These are phyloP conservation scores for Rhogogaster chlorosoma DNA, from an alignment of 2,888 invertebrate species.

Conservation along the genomic window DNA sequence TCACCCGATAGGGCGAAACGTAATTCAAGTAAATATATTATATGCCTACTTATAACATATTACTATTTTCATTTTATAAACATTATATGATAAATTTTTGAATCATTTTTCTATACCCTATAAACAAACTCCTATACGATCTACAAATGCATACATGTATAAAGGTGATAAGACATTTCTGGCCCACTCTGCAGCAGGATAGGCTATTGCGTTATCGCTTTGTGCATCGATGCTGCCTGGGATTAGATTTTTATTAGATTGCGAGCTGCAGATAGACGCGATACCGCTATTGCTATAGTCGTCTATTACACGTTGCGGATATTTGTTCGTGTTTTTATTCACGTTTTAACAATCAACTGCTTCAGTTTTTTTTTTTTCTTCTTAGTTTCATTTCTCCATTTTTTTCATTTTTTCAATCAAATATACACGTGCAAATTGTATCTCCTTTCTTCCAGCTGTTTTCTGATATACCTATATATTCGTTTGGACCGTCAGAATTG, in stretches of 20 bases:
- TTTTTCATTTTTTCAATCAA: background rate
- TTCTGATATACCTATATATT: background rate
- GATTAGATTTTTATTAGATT: constrained; percentile 50
- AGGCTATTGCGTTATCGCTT: constrained; percentile 21
- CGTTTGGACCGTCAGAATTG: background rate
- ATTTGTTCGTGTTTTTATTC: background rate
- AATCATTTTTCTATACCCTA: background rate
- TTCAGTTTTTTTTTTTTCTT: background rate
- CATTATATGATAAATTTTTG: background rate
- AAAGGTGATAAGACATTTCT: constrained; percentile 27
- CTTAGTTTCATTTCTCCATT: background rate
- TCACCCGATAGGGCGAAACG: background rate
- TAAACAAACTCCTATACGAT: background rate
- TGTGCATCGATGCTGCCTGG: constrained; percentile 25
- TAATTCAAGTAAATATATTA: background rate
- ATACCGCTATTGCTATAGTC: background rate
- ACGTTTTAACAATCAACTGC: background rate
- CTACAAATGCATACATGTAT: background rate
- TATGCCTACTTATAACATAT: background rate
- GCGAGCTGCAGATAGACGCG: constrained; percentile 1
- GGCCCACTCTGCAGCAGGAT: background rate
- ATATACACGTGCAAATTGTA: background rate
- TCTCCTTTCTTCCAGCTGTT: background rate
- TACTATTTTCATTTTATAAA: background rate
- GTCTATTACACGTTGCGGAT: background rate